Base-by-base conservation (phyloP, 2,888 invertebrate species). In the Sarcophaga carnaria region DNA sequence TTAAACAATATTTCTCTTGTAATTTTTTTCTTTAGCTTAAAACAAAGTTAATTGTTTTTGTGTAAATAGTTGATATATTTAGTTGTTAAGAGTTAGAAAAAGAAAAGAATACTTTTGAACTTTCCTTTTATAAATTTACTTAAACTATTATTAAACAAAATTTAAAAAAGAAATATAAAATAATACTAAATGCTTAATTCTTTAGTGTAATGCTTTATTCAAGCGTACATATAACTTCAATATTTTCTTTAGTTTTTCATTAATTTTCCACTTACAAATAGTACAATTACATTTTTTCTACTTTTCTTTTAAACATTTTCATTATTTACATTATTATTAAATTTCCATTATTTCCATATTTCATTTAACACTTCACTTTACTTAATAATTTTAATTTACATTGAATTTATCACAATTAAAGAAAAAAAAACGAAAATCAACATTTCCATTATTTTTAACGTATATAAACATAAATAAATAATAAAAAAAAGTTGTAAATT, bases 361-460 rank as follows among this genome's bases (percentile, higher is more conserved):
- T 60, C 25, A 63, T 78, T 78, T 60, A 62, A 60, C 20, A 60
- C 8, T 54, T 22, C 1, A 22, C 22, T 22, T 22, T 66, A 66
- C 37, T 37, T 54, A 54, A 54, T 14, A 54, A 54, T 54, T 54
- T 54, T 54, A 14, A 14, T 54, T 54, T 2, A 12, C 0, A 17
- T 14, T 37, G 37, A 37, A 37, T 76, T 76, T 66, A 2, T 54
- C 17, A 54, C 12, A 14, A 54, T 54, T 54, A 74, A 27, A n/a
- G 17, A 60, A 66, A 47, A 70, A 64, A 54, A 49, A 25, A 22
- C 59, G 59, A 47, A 76, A 82, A 64, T 37, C 76, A 70, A 87
- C 87, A 87, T 87, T 87, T 87, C 84, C 87, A 87, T 84, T 87
- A 87, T 79, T 84, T 84, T 87, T 82, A 87, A 86, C 75, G 78